These are phyloP conservation scores for Meghimatium bilineatum DNA, from an alignment of 2,888 invertebrate species.

Conservation along the genomic window DNA sequence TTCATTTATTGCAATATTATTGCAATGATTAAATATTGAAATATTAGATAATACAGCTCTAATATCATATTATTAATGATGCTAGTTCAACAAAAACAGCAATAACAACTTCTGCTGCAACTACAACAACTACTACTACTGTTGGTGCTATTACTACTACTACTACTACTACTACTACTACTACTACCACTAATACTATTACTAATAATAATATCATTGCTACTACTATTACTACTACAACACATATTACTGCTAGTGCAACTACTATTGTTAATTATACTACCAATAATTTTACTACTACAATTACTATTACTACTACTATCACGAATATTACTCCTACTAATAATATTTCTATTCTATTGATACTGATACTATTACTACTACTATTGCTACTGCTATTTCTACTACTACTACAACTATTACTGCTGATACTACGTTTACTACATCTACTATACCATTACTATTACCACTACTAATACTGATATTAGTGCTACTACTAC, in stretches of 20 bases:
- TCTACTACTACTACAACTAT: not conserved
- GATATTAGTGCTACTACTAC: not conserved
- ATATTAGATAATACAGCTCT: no score
- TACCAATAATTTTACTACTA: not conserved
- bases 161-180: constrained; percentile 5
- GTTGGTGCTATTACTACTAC: not conserved
- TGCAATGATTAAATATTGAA: no score
- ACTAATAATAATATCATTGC: no score
- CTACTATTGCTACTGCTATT: not conserved
- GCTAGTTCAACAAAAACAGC: no score
- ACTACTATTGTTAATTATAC: not conserved
- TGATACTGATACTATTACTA: not conserved
- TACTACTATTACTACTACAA: not conserved
- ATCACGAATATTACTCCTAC: not conserved
- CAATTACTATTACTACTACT: not conserved
- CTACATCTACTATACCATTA: not conserved
- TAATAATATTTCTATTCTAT: no score
- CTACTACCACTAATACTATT: not conserved
- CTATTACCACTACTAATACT: no score
- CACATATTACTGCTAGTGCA: not conserved
- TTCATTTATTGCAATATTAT: no score
- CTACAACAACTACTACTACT: not conserved
- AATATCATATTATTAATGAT: no score
- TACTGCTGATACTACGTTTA: not conserved
- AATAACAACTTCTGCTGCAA: no score